A percentile compares a stretch with the other conserved stretches of the same genome.
phyloP scores from a whole-genome alignment of 1,140 invertebrate species.

The Drosophila sucinea region DNA sequence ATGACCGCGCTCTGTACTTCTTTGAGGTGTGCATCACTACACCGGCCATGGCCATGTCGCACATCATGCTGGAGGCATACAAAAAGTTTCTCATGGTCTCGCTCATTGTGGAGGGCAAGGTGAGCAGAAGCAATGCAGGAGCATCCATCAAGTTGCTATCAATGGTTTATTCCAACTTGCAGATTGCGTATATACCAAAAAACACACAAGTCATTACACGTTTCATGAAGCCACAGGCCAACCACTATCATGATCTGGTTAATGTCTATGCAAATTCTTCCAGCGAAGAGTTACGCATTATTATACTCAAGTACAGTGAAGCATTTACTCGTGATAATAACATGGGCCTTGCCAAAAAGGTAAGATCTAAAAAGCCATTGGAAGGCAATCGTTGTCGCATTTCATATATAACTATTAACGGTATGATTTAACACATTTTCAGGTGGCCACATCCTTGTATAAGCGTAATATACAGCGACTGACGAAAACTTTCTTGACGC shows the following conservation, averaged over 20 bases:
- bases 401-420: too few species aligned
- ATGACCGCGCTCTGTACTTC: slow-evolving; percentile 95
- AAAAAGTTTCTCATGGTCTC: slow-evolving; percentile 98
- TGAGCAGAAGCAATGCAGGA: slow-evolving; percentile 70
- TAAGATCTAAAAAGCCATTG: slow-evolving; percentile 39
- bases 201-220: slow-evolving; percentile 95
- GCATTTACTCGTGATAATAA: slow-evolving; percentile 93
- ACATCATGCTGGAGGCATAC: slow-evolving; percentile 98
- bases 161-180: slow-evolving; percentile 39
- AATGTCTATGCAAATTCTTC: slow-evolving; percentile 91
- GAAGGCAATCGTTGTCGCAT: neutral
- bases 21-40: slow-evolving; percentile 97
- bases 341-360: slow-evolving; percentile 91
- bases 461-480: slow-evolving; percentile 98
- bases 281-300: slow-evolving; percentile 87
- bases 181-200: slow-evolving; percentile 92
- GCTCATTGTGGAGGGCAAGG: slow-evolving; percentile 95
- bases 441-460: slow-evolving; percentile 94
- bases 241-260: slow-evolving; percentile 95
- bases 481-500: slow-evolving; percentile 98
- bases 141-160: neutral
- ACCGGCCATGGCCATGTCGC: slow-evolving; percentile 95
- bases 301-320: slow-evolving; percentile 91
- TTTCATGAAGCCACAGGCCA: slow-evolving; percentile 95
- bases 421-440: slow-evolving; percentile 62